A percentile compares a stretch with the other conserved stretches of the same genome.
Conservation (phyloP, 2,797 vertebrate species). For the Trachops cirrhosus region DNA sequence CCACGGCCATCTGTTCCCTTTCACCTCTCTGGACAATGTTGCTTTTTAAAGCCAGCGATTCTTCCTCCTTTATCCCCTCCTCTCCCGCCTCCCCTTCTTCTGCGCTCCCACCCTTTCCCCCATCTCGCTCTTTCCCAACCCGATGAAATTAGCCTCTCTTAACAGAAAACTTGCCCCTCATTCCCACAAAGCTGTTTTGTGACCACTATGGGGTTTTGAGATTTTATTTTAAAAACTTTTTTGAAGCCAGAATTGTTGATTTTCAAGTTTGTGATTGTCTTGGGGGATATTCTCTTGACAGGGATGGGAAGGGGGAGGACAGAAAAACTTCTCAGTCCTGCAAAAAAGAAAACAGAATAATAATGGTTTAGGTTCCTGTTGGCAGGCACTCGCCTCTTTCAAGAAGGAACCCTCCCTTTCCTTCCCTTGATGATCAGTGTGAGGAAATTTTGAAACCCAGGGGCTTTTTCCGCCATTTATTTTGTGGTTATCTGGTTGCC, state of each 20-base stretch:
- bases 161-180: constrained; percentile 17
- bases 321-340: constrained; percentile 11
- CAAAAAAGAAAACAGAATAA: constrained; percentile 51
- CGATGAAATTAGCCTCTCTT: constrained; percentile 46
- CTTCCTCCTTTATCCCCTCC: constrained; percentile 78
- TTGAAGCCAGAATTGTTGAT: constrained; percentile 30
- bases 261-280: constrained; percentile 43
- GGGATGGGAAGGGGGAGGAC: background rate
- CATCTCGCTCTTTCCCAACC: constrained; percentile 47
- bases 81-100: constrained; percentile 44
- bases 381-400: constrained; percentile 13
- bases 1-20: constrained; percentile 89
- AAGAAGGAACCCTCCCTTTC: background rate
- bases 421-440: background rate
- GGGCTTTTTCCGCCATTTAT: background rate
- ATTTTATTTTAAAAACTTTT: constrained; percentile 39
- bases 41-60: constrained; percentile 85
- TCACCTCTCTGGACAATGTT: constrained; percentile 89
- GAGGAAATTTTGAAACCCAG: constrained; percentile 6
- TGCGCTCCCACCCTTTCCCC: constrained; percentile 33
- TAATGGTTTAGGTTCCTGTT: constrained; percentile 40
- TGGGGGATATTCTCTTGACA: constrained; percentile 31
- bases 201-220: background rate
- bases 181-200: constrained; percentile 45
- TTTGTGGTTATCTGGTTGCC: background rate